phyloP scores from a whole-genome alignment of 2,113 vertebrate species.

The Aplodontia rufa region DNA sequence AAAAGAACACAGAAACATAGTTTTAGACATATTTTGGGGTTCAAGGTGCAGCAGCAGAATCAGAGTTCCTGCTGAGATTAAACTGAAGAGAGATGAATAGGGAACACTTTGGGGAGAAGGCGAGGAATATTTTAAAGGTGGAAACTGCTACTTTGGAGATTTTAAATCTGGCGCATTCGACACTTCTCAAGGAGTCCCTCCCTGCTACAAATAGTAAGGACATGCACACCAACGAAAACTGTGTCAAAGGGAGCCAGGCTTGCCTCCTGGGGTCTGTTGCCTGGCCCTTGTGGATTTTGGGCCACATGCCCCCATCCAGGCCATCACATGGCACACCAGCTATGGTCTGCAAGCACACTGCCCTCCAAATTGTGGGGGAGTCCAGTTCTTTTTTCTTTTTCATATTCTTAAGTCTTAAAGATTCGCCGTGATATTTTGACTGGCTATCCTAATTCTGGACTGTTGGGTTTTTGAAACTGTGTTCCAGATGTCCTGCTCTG shows the following conservation, averaged over 20 bases:
- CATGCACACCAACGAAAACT: constrained; percentile 9
- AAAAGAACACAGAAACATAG: constrained; percentile 9
- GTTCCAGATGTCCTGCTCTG: not conserved
- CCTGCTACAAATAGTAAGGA: constrained; percentile 58
- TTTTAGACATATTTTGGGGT: not conserved
- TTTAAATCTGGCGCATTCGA: constrained; percentile 49
- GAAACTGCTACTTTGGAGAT: constrained; percentile 45
- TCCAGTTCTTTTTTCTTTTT: not conserved
- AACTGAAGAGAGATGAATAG: not conserved
- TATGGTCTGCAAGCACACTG: not conserved
- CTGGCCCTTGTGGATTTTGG: not conserved
- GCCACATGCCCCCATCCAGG: not conserved
- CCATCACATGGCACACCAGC: not conserved
- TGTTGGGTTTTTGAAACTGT: not conserved
- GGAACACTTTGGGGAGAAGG: not conserved
- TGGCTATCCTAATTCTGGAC: not conserved
- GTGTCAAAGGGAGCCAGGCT: not conserved
- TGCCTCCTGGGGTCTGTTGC: not conserved
- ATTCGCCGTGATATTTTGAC: not conserved
- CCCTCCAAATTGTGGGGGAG: not conserved
- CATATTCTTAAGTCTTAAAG: not conserved
- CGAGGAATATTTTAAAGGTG: not conserved
- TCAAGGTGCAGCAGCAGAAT: not conserved
- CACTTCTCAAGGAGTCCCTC: constrained; percentile 33
- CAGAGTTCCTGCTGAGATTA: not conserved